Base-by-base conservation (phyloP, 2,113 vertebrate species). In the Pterocles burchelli region DNA sequence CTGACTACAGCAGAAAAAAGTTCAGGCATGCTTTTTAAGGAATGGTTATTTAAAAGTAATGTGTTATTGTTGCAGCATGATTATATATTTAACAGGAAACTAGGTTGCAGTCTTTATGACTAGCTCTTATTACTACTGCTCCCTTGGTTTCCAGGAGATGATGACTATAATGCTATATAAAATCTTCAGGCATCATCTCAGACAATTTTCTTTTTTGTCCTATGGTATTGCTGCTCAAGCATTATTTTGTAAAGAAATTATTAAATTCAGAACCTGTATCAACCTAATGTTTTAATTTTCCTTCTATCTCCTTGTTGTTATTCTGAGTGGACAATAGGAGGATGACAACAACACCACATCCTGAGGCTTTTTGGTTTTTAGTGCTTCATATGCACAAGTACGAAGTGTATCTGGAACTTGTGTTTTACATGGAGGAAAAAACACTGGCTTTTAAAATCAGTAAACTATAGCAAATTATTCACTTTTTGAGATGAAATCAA, bases 31-130 rank as follows among this genome's bases (percentile, higher is more conserved):
- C 65, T 87, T 94, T 92, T 92, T 68, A 95, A 89, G 75, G 85
- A 88, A 88, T 63, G 49, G 72, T 84, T 96, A 86, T 96, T 96
- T 94, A 71, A 93, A 96, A 95, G 57, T 68, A 72, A 88, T 84
- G 83, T 92, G 77, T 22, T 96, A 92, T 86, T 83, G 19, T 93
- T 94, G 88, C 90, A 75, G 52, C 61, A 34, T 93, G 86, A 84
- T 96, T 94, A 94, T 82, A 94, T 88, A 90, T 90, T 90, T 92
- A 93, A 89, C 61, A 89, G 92, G 88, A 97, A 95, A 73, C 73
- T 80, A 92, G 80, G 79, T 9, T 92, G 52, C 49, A 89, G 85
- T 92, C 83, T 92, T 89, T 90, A 73, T 96, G 96, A 92, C 79
- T 95, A 93, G 92, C 79, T 75, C 61, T 70, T 91, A n/a, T 52